A percentile compares a stretch with the other conserved stretches of the same genome.
phyloP scores from a whole-genome alignment of 2,797 vertebrate genomes.

The Eulemur rubriventer region DNA sequence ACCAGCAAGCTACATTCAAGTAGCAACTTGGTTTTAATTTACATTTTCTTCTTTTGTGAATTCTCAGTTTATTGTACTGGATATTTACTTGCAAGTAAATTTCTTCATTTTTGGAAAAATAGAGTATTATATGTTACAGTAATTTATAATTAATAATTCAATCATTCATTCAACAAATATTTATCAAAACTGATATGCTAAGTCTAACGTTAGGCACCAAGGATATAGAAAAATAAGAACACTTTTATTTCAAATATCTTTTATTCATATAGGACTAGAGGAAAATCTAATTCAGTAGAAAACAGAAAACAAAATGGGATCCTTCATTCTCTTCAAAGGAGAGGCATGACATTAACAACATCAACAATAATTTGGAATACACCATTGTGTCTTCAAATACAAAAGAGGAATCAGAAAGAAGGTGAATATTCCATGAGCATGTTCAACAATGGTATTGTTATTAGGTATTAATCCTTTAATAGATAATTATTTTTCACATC shows the following conservation, averaged over 20 bases:
- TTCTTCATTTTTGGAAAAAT: slow-evolving; percentile 39
- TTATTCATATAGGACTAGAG: slow-evolving; percentile 86
- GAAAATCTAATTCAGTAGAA: slow-evolving; percentile 87
- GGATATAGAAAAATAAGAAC: slow-evolving; percentile 63
- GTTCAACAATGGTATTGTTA: slow-evolving; percentile 68
- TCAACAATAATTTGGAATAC: slow-evolving; percentile 77
- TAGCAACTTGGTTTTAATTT: not conserved
- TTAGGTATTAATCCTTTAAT: slow-evolving; percentile 68
- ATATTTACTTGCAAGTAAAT: slow-evolving; percentile 1
- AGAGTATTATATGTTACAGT: not conserved
- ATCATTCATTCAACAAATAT: not conserved
- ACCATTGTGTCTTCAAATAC: slow-evolving; percentile 80
- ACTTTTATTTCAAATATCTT: slow-evolving; percentile 86
- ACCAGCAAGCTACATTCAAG: not conserved
- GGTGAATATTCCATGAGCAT: slow-evolving; percentile 72
- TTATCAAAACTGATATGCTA: not conserved
- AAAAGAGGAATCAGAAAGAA: slow-evolving; percentile 81
- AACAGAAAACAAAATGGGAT: slow-evolving; percentile 83
- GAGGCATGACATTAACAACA: slow-evolving; percentile 79
- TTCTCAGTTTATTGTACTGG: not conserved
- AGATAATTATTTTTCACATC: slow-evolving; percentile 76
- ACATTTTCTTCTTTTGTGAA: slow-evolving; percentile 29
- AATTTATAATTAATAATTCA: slow-evolving; percentile 17
- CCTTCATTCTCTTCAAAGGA: slow-evolving; percentile 70
- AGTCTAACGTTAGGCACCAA: not conserved